Percentiles rank a stretch among this genome's conserved stretches.
phyloP scores from a whole-genome alignment of 2,113 vertebrate genomes.

The Toxotes jaculatrix region DNA sequence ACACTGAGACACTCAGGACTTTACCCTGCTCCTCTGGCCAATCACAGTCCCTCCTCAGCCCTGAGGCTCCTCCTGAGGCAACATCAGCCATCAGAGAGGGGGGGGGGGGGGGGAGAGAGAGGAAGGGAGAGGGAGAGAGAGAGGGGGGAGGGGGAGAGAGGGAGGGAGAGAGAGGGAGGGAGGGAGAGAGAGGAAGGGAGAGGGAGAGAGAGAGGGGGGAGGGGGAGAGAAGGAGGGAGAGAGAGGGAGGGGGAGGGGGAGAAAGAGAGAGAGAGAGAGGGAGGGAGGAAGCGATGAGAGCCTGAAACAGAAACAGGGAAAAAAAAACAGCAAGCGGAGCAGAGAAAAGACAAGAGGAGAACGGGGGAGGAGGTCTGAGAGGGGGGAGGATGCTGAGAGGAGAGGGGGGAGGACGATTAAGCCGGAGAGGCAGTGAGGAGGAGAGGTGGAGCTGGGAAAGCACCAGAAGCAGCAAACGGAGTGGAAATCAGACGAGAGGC shows the following conservation, averaged over 20 bases:
- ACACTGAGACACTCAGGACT: too few species aligned
- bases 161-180: too few species aligned
- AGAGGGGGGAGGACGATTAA: background rate
- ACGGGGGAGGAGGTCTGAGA: slow-evolving; percentile 6
- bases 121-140: background rate
- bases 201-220: background rate
- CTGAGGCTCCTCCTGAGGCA: slow-evolving; percentile 7
- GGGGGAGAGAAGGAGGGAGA: background rate
- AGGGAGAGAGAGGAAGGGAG: slow-evolving; percentile 1
- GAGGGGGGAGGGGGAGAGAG: too few species aligned
- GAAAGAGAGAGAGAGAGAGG: background rate
- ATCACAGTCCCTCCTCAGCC: background rate
- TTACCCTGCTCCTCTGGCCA: background rate
- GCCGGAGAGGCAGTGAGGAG: slow-evolving; percentile 21
- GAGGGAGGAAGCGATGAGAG: background rate
- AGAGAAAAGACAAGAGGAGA: slow-evolving; percentile 9
- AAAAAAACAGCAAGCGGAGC: slow-evolving; percentile 15
- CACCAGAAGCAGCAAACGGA: slow-evolving; percentile 62
- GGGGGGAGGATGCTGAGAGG: slow-evolving; percentile 10
- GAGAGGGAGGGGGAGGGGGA: too few species aligned
- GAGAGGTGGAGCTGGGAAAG: slow-evolving; percentile 71
- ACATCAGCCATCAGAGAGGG: background rate
- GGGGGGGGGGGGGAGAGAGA: background rate
- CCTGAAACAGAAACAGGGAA: slow-evolving; percentile 26
- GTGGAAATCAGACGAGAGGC: slow-evolving; percentile 11